Conservation (phyloP, 1,140 invertebrate species). For the Penaeus chinensis region DNA sequence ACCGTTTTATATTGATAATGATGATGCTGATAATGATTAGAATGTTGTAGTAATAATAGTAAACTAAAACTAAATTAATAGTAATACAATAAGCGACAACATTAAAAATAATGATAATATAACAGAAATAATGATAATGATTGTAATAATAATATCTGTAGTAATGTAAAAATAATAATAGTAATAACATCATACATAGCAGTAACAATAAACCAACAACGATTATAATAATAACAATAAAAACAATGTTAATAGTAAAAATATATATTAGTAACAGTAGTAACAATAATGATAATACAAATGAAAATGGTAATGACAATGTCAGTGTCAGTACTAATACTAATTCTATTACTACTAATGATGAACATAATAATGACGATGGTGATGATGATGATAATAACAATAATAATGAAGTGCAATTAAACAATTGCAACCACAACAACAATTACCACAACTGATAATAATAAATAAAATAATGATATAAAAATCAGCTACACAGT, state of each 20-base stretch:
- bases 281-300: background rate
- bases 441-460: background rate
- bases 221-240: background rate
- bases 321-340: too few species aligned
- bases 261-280: background rate
- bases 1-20: too few species aligned
- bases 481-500: background rate
- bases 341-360: background rate
- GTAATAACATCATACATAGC: background rate
- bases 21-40: background rate
- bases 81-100: background rate
- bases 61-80: too few species aligned
- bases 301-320: too few species aligned
- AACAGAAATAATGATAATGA: background rate
- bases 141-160: background rate
- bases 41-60: too few species aligned
- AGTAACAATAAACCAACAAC: background rate
- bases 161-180: background rate
- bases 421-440: too few species aligned
- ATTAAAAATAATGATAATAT: background rate
- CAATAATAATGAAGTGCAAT: background rate
- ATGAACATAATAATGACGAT: slow-evolving; percentile 11
- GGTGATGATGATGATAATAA: background rate
- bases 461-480: background rate
- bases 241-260: background rate